Base-by-base conservation (phyloP, 2,113 vertebrate species). In the Halcyon senegalensis region DNA sequence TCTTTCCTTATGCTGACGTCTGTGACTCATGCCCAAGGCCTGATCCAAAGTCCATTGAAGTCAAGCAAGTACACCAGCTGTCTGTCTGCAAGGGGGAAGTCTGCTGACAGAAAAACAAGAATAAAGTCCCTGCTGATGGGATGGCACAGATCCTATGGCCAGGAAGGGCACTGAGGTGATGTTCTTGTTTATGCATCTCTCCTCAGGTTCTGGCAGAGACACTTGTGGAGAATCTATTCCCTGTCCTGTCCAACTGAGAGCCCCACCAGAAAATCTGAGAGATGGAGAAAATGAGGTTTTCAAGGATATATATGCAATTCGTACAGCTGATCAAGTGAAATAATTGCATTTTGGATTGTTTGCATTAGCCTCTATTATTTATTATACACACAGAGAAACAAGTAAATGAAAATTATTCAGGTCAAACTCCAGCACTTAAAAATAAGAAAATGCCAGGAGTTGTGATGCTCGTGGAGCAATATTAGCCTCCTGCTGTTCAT, bases 141-240 rank as follows among this genome's bases (percentile, higher is more conserved):
- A 16, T 0, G 18, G 53, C 31, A 25, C 43, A 60, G 41, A 27
- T 18, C 15, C 81, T 74, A 11, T 0, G 1, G 6, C 9, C 39
- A 13, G 75, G 72, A 69, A 15, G 59, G 75, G n/a, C 27, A 10
- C 15, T 13, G n/a, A 43, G 33, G 60, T 60, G 13, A 48, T 25
- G 53, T 6, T 53, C 58, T 13, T 13, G 11, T 13, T 31, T 44
- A 46, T 44, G 73, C 46, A 46, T 43, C 41, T 4, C 67, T 66
- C 63, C 90, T 84, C 58, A 21, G 51, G 19, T 25, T 46, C 62
- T 76, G 58, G 48, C n/a, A 33, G 8, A 56, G 48, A 35, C 23
- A 1, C 23, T 79, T 46, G 23, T 28, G 46, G 9, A 51, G 56
- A 21, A 30, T 31, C 37, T 35, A 8, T 7, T 84, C 59, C 55